These are phyloP conservation scores for Bujurquina vittata DNA, from an alignment of 2,113 vertebrate species.

Conservation along the genomic window DNA sequence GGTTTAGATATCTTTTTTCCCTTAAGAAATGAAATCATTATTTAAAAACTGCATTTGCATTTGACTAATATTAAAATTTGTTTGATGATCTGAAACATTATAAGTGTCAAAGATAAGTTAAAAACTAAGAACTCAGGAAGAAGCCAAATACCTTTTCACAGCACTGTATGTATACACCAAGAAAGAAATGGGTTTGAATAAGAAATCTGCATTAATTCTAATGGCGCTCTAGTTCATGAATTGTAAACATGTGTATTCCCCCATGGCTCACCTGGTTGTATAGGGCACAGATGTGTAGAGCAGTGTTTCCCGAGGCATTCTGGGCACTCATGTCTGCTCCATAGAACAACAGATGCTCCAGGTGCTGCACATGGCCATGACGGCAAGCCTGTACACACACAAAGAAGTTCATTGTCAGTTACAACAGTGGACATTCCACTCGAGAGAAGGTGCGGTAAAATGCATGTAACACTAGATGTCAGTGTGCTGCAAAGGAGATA, in stretches of 20 bases:
- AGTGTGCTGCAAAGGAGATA: slow-evolving; percentile 52
- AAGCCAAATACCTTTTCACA: not conserved
- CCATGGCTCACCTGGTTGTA: slow-evolving; percentile 87
- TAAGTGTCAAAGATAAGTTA: too few species aligned
- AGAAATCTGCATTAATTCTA: not conserved
- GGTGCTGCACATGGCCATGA: slow-evolving; percentile 85
- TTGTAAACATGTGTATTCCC: not conserved
- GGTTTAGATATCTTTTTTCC: not conserved
- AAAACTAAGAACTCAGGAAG: not conserved
- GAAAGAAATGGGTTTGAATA: not conserved
- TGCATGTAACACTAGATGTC: slow-evolving; percentile 53
- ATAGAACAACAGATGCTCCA: slow-evolving; percentile 90
- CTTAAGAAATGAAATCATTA: not conserved
- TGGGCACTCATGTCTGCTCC: slow-evolving; percentile 87
- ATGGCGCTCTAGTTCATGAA: not conserved
- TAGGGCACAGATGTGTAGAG: slow-evolving; percentile 90
- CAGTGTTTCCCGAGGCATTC: slow-evolving; percentile 88
- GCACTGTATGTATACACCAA: not conserved
- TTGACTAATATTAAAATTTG: not conserved
- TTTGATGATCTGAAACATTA: too few species aligned
- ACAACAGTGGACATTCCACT: not conserved
- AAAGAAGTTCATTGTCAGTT: slow-evolving; percentile 3
- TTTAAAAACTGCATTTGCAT: not conserved
- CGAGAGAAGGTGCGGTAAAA: slow-evolving; percentile 5
- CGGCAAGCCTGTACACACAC: slow-evolving; percentile 82